Evolutionary conservation across 1,140 invertebrate genomes (phyloP).

Genomic region (Brachionus paranguensis): DNA sequence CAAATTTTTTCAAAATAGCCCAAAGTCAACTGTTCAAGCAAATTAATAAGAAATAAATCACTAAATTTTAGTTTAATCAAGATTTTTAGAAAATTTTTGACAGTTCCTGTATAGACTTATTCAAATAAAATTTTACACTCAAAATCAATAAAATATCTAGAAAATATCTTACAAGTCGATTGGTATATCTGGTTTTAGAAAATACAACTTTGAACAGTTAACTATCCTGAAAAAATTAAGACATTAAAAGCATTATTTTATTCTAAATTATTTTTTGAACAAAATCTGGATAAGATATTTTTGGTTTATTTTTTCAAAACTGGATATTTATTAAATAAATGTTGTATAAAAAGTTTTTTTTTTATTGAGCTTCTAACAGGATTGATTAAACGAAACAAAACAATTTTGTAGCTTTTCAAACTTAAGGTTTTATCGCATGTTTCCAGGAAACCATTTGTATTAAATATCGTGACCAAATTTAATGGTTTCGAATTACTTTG

Average conservation of each 20-base stretch:
- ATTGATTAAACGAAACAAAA: neutral
- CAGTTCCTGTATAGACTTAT: neutral
- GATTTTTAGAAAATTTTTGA: neutral
- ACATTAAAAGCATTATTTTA: neutral
- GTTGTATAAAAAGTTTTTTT: neutral
- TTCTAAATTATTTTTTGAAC: neutral
- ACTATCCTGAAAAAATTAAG: neutral
- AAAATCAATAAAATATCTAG: neutral
- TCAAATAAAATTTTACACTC: neutral
- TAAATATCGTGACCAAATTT: neutral
- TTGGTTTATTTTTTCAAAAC: neutral
- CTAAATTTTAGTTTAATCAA: neutral
- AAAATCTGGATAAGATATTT: neutral
- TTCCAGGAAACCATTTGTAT: neutral
- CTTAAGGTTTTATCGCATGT: neutral
- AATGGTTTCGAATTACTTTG: neutral
- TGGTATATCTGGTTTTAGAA: neutral
- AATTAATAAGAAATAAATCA: neutral
- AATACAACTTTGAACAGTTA: neutral
- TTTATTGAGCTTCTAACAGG: neutral
- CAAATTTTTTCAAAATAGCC: neutral
- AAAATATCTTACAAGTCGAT: neutral
- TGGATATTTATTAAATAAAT: neutral
- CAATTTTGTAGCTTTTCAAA: neutral
- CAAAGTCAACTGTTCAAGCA: neutral